These are phyloP conservation scores for Noctilio leporinus DNA, from an alignment of 2,113 vertebrate species.

Conservation along the genomic window DNA sequence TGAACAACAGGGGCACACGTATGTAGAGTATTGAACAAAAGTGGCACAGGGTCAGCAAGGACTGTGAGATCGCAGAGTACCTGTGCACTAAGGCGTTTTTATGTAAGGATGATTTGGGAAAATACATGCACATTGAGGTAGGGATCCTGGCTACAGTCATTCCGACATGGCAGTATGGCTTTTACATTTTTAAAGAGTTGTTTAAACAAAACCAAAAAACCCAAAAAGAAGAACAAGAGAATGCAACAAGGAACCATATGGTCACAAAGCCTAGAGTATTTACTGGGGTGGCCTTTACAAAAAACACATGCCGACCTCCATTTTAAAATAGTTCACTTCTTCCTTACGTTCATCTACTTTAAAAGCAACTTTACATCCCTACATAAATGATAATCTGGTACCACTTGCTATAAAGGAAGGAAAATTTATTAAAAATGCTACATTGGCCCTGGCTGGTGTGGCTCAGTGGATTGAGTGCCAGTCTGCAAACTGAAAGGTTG, in stretches of 20 bases:
- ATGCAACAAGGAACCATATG: neutral
- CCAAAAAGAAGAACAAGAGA: neutral
- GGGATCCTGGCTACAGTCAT: too few species aligned
- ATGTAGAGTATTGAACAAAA: too few species aligned
- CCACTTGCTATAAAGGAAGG: neutral
- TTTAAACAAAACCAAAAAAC: neutral
- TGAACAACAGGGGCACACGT: too few species aligned
- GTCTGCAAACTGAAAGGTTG: too few species aligned
- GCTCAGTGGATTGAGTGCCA: too few species aligned
- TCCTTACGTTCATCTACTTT: neutral
- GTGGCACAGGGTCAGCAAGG: too few species aligned
- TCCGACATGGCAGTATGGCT: too few species aligned
- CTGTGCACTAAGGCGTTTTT: too few species aligned
- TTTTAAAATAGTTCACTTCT: neutral
- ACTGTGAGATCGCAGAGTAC: too few species aligned
- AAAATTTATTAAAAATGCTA: neutral
- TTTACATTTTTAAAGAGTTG: neutral
- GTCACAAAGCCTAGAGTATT: neutral
- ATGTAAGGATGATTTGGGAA: too few species aligned
- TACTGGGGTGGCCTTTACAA: neutral
- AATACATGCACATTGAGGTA: too few species aligned
- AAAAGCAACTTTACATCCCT: neutral
- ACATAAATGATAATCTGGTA: neutral
- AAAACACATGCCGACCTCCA: neutral
- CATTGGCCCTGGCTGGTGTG: too few species aligned